phyloP scores from a whole-genome alignment of 1,140 invertebrate species.

The Conopomorpha cramerella region DNA sequence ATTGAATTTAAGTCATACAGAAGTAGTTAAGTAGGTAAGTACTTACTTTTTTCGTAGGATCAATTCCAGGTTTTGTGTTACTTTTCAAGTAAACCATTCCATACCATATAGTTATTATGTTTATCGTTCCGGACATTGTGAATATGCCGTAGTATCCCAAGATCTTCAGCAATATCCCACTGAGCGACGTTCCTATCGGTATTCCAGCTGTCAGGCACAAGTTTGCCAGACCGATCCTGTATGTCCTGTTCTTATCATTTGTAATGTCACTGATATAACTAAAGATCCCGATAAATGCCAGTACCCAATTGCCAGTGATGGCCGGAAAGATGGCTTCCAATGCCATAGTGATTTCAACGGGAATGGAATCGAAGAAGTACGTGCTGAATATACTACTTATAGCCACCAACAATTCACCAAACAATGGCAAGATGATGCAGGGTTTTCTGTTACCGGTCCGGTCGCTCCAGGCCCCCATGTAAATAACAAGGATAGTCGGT shows the following conservation, averaged over 20 bases:
- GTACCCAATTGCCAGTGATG: constrained; percentile 60
- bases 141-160: constrained; percentile 58
- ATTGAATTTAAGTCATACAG: not conserved
- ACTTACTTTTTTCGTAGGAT: constrained; percentile 22
- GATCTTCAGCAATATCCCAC: constrained; percentile 44
- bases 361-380: constrained; percentile 54
- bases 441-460: constrained; percentile 63
- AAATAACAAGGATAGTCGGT: constrained; percentile 60
- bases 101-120: constrained; percentile 36
- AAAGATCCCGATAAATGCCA: constrained; percentile 61
- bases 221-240: constrained; percentile 61
- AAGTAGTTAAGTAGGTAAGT: not conserved
- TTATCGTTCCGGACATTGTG: constrained; percentile 25
- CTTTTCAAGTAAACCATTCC: constrained; percentile 33
- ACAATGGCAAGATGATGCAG: constrained; percentile 59
- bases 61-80: constrained; percentile 22
- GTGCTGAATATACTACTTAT: constrained; percentile 58
- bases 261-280: constrained; percentile 65
- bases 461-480: constrained; percentile 68
- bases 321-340: constrained; percentile 60
- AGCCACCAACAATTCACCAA: constrained; percentile 54
- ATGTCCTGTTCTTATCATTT: constrained; percentile 55
- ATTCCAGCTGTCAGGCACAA: constrained; percentile 55
- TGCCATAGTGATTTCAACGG: constrained; percentile 59
- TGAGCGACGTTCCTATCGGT: constrained; percentile 46